Conservation (phyloP, 2,888 invertebrate genomes). For the Heliconius cydno region DNA sequence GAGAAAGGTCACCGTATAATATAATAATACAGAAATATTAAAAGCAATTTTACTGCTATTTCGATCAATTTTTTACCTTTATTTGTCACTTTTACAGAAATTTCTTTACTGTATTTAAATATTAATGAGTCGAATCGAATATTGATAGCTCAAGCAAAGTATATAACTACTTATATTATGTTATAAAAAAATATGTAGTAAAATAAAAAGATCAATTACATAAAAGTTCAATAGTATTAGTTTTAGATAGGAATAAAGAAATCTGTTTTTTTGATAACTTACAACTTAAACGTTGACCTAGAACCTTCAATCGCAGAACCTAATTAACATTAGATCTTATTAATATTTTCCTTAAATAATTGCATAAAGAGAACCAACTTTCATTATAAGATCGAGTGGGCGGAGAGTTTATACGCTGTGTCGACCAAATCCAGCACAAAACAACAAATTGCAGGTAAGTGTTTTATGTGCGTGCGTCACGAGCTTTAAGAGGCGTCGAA, state of each 20-base stretch:
- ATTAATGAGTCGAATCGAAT: not conserved
- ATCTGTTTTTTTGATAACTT: not conserved
- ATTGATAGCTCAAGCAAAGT: too few relatives aligned
- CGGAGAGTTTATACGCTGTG: conserved; percentile 27
- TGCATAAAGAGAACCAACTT: conserved; percentile 6
- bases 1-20: conserved; percentile 59
- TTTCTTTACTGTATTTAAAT: not conserved
- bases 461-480: conserved; percentile 36
- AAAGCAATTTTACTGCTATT: conserved; percentile 41
- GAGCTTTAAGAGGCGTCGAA: conserved; percentile 28
- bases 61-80: not conserved
- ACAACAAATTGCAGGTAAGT: conserved; percentile 35
- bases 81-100: not conserved
- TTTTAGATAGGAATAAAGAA: not conserved
- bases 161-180: too few relatives aligned
- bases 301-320: not conserved
- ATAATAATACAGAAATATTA: conserved; percentile 60
- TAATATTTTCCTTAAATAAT: conserved; percentile 10
- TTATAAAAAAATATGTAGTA: not conserved
- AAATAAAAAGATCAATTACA: not conserved
- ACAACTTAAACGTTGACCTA: not conserved
- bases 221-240: not conserved
- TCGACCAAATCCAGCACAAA: conserved; percentile 27
- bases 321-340: not conserved
- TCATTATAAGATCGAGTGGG: conserved; percentile 13